phyloP scores from a whole-genome alignment of 1,140 invertebrate species.

The Acromyrmex echinatior region DNA sequence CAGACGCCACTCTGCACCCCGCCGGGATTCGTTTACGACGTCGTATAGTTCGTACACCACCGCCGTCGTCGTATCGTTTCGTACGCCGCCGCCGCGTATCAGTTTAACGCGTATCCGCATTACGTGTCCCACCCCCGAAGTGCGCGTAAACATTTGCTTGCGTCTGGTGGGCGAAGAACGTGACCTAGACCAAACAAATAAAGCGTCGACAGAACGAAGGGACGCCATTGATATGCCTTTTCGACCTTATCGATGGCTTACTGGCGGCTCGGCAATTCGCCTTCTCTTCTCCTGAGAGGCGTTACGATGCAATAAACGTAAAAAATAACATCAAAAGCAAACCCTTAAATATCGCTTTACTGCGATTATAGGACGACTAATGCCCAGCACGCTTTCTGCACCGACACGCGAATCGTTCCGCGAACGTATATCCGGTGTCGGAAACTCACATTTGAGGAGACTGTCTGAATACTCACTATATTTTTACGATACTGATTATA shows the following conservation, averaged over 20 bases:
- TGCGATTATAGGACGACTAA: conserved; percentile 33
- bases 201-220: conserved; percentile 10
- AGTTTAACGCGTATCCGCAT: conserved; percentile 65
- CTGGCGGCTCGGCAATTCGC: background rate
- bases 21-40: conserved; percentile 67
- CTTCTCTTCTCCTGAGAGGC: background rate
- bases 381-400: conserved; percentile 27
- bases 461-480: background rate
- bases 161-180: conserved; percentile 39
- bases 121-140: conserved; percentile 22
- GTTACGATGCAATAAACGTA: conserved; percentile 31
- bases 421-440: conserved; percentile 40
- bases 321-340: conserved; percentile 35
- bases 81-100: conserved; percentile 68
- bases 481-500: background rate
- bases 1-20: conserved; percentile 26
- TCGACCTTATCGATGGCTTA: conserved; percentile 26
- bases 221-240: background rate
- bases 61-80: conserved; percentile 49
- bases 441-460: conserved; percentile 57
- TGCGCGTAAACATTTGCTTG: conserved; percentile 37
- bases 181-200: conserved; percentile 1
- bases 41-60: conserved; percentile 36
- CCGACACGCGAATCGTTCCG: conserved; percentile 46
- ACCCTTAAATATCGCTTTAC: conserved; percentile 48